Evolutionary conservation across 2,888 invertebrate genomes (phyloP).

Genomic region (Panopea generosa): DNA sequence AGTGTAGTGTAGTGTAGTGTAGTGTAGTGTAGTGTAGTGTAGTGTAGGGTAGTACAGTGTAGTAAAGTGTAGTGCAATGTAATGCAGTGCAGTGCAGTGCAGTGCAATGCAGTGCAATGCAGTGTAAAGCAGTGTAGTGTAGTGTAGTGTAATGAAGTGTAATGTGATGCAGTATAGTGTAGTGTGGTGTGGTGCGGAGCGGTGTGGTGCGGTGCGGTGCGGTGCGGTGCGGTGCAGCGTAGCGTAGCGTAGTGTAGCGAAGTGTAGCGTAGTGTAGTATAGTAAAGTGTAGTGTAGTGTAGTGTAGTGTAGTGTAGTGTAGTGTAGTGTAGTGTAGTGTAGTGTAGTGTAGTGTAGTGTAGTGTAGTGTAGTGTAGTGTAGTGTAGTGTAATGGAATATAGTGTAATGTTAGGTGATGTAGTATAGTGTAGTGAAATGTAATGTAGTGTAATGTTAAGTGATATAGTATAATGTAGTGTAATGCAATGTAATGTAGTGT

Average conservation of each 20-base stretch:
- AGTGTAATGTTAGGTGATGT: too few species aligned
- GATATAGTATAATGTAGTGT: too few species aligned
- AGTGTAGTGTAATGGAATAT: too few species aligned
- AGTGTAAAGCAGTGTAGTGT: neutral
- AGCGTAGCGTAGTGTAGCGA: neutral
- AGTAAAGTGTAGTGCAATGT: neutral
- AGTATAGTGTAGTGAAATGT: too few species aligned
- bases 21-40: neutral
- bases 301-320: too few species aligned
- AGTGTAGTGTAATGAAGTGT: slow-evolving; percentile 2
- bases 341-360: too few species aligned
- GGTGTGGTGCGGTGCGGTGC: neutral
- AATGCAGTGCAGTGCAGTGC: neutral
- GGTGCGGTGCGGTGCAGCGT: neutral
- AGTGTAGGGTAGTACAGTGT: neutral
- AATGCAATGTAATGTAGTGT: too few species aligned
- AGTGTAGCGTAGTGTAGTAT: too few species aligned
- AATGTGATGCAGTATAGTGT: slow-evolving; percentile 1
- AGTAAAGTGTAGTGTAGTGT: too few species aligned
- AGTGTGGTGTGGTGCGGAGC: neutral
- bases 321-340: too few species aligned
- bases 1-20: neutral
- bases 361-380: too few species aligned
- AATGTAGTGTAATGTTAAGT: too few species aligned
- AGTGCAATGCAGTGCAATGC: neutral